phyloP scores from a whole-genome alignment of 1,140 invertebrate species.

The Nixonia krombeini region DNA sequence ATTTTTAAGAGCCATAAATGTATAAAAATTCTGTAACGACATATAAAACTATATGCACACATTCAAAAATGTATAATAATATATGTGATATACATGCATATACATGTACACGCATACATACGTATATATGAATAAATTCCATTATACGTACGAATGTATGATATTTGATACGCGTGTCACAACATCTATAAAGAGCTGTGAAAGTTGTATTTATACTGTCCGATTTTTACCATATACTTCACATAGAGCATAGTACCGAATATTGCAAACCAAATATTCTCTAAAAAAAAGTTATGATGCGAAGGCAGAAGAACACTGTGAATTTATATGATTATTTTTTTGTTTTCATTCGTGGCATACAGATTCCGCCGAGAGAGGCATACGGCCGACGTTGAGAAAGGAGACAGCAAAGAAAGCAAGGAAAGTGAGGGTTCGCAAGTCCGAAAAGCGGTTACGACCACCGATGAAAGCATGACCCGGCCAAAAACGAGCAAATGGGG shows the following conservation, averaged over 20 bases:
- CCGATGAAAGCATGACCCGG: constrained; percentile 70
- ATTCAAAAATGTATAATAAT: too few species aligned
- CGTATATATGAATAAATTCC: too few species aligned
- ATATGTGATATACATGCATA: too few species aligned
- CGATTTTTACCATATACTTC: constrained; percentile 24
- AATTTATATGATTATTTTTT: constrained; percentile 23
- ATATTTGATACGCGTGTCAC: constrained; percentile 31
- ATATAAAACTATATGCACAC: too few species aligned
- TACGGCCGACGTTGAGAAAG: constrained; percentile 77
- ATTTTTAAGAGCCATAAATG: constrained; percentile 37
- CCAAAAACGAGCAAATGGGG: constrained; percentile 83
- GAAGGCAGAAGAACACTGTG: background rate
- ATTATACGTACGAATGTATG: too few species aligned
- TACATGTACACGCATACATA: too few species aligned
- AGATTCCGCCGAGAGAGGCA: constrained; percentile 69
- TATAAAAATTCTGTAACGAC: too few species aligned
- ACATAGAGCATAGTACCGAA: constrained; percentile 24
- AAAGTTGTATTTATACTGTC: constrained; percentile 16
- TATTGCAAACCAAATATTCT: constrained; percentile 17
- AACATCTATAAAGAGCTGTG: constrained; percentile 10
- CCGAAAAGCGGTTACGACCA: constrained; percentile 74
- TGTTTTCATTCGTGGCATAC: constrained; percentile 41
- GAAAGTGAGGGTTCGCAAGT: constrained; percentile 69
- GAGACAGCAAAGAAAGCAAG: constrained; percentile 71
- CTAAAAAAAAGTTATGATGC: constrained; percentile 19